These are phyloP conservation scores for Caenorhabditis sp. DNA, from an alignment of 2,888 invertebrate species.

Conservation along the genomic window DNA sequence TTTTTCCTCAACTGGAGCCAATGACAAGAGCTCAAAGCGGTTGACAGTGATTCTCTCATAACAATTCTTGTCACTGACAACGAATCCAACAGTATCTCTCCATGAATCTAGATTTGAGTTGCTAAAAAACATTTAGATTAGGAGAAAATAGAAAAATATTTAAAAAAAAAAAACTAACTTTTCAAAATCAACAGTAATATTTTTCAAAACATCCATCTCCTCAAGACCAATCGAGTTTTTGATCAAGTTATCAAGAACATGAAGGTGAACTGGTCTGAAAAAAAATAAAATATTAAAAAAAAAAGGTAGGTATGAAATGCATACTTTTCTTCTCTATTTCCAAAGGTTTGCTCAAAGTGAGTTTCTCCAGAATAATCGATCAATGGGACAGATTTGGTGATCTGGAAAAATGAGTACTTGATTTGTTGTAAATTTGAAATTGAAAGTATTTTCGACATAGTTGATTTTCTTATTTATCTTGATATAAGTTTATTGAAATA, in stretches of 20 bases:
- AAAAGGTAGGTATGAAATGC: not conserved
- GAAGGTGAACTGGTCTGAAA: conserved; percentile 46
- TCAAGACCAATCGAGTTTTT: conserved; percentile 52
- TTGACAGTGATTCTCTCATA: conserved; percentile 55
- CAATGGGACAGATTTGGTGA: conserved; percentile 31
- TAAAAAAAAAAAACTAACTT: conserved; percentile 18
- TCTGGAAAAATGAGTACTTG: conserved; percentile 7
- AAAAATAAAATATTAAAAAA: not conserved
- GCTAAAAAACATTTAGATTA: too few species aligned
- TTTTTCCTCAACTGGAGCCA: conserved; percentile 32
- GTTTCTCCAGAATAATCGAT: conserved; percentile 43
- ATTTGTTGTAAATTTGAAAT: too few species aligned
- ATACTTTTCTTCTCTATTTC: conserved; percentile 40
- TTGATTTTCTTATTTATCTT: too few species aligned
- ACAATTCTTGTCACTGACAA: conserved; percentile 60
- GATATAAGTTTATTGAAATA: too few species aligned
- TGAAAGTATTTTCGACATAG: too few species aligned
- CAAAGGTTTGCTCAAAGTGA: conserved; percentile 42
- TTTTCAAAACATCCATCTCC: conserved; percentile 56
- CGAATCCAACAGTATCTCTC: conserved; percentile 65
- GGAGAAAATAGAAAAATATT: too few species aligned
- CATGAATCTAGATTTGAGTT: conserved; percentile 49
- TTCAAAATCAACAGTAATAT: conserved; percentile 64
- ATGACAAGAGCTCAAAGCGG: conserved; percentile 47
- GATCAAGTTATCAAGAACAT: conserved; percentile 46